Conservation (phyloP, 1,140 invertebrate species). For the Asobara japonica region DNA sequence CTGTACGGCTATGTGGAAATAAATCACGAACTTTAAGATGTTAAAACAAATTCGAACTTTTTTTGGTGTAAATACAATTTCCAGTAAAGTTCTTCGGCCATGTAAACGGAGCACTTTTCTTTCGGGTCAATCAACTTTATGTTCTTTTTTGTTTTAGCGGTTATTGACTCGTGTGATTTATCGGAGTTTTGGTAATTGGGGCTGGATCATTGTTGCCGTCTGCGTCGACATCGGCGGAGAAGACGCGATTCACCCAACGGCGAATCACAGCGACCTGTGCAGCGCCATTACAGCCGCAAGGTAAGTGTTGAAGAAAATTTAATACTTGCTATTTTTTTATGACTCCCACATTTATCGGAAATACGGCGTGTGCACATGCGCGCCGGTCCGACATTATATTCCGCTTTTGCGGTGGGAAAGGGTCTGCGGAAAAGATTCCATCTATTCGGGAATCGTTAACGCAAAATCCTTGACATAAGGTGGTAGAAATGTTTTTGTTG, state of each 20-base stretch:
- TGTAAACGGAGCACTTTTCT: too few relatives aligned
- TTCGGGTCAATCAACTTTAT: constrained; percentile 49
- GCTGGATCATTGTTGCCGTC: not conserved
- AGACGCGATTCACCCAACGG: constrained; percentile 30
- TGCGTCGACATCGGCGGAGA: constrained; percentile 31
- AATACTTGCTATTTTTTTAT: not conserved
- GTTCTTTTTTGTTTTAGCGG: constrained; percentile 58
- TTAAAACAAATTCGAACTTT: too few relatives aligned
- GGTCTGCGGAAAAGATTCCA: not conserved
- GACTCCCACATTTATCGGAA: not conserved
- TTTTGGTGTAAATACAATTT: too few relatives aligned
- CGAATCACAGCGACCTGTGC: constrained; percentile 54
- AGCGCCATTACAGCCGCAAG: constrained; percentile 62
- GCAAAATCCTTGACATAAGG: not conserved
- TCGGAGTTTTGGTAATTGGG: constrained; percentile 9
- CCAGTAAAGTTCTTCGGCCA: too few relatives aligned
- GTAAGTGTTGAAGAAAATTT: constrained; percentile 48
- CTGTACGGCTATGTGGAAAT: too few relatives aligned
- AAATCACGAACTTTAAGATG: too few relatives aligned
- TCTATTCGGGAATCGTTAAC: not conserved
- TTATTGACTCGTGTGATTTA: constrained; percentile 26
- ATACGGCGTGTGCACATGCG: not conserved
- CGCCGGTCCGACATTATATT: not conserved
- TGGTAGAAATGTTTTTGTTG: not conserved
- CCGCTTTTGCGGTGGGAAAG: not conserved